Conservation (phyloP, 1,140 invertebrate genomes). For the Parasteatoda tepidariorum region DNA sequence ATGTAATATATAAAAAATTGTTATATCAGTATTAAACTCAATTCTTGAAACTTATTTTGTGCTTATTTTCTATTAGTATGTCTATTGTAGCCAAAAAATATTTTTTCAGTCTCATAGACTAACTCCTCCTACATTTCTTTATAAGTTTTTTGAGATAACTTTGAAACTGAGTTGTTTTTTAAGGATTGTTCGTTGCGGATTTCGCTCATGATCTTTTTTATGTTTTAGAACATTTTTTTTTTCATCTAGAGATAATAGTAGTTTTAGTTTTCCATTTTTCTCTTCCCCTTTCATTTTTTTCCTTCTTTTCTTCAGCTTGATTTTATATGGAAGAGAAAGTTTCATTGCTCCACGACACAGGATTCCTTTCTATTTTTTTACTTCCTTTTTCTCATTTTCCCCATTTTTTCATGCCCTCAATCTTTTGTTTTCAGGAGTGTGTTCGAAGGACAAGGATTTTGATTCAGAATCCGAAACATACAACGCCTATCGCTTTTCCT, state of each 20-base stretch:
- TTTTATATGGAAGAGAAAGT: conserved; percentile 47
- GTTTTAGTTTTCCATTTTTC: conserved; percentile 42
- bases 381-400: not conserved
- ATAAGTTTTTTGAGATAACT: conserved; percentile 33
- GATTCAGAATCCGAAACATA: conserved; percentile 19
- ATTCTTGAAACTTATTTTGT: not conserved
- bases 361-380: conserved; percentile 40
- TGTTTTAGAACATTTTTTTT: conserved; percentile 31
- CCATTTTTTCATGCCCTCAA: not conserved
- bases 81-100: conserved; percentile 5
- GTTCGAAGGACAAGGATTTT: conserved; percentile 33
- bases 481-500: conserved; percentile 8
- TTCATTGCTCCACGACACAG: conserved; percentile 45
- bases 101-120: too few relatives aligned
- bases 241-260: conserved; percentile 42
- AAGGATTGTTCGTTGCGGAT: conserved; percentile 20
- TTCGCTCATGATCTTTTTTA: conserved; percentile 39
- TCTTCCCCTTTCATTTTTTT: not conserved
- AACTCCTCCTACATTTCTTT: too few relatives aligned
- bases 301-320: not conserved
- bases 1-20: too few relatives aligned
- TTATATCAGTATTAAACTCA: too few relatives aligned
- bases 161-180: conserved; percentile 28
- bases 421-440: conserved; percentile 30
- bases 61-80: conserved; percentile 38